Conservation (phyloP, 92 coral and sea anemone genomes). For the Porites rus region DNA sequence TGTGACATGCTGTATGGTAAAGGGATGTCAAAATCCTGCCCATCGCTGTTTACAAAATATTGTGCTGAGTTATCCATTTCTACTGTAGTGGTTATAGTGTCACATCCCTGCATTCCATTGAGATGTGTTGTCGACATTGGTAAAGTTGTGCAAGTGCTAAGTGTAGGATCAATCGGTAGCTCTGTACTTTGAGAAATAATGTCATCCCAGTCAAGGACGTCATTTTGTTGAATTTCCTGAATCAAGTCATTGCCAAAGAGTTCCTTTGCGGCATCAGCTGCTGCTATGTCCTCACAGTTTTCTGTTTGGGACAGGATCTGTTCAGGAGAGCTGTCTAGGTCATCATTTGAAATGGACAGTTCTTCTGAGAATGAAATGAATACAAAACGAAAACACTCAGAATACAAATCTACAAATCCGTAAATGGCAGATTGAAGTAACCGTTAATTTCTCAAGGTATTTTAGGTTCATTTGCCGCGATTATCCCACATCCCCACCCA, state of each 20-base stretch:
- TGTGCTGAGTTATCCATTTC: slow-evolving; percentile 97
- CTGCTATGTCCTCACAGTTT: slow-evolving; percentile 84
- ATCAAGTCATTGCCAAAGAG: slow-evolving; percentile 96
- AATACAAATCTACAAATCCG: neutral
- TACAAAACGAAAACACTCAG: neutral
- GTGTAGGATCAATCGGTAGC: slow-evolving; percentile 84
- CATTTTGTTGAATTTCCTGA: slow-evolving; percentile 96
- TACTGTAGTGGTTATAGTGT: slow-evolving; percentile 89
- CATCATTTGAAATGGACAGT: slow-evolving; percentile 88
- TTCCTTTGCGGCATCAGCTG: slow-evolving; percentile 99
- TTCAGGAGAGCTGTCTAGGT: slow-evolving; percentile 69
- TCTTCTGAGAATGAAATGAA: slow-evolving; percentile 67
- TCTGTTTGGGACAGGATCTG: slow-evolving; percentile 61
- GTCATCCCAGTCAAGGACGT: slow-evolving; percentile 97
- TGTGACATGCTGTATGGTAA: slow-evolving; percentile 58
- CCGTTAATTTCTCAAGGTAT: too few species aligned
- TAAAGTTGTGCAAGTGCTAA: slow-evolving; percentile 71
- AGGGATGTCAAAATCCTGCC: slow-evolving; percentile 79
- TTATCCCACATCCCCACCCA: too few species aligned
- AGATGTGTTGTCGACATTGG: slow-evolving; percentile 59
- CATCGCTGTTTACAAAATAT: slow-evolving; percentile 82
- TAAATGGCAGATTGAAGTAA: too few species aligned
- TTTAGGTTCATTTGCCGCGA: too few species aligned
- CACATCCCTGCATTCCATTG: slow-evolving; percentile 66
- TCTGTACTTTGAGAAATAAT: slow-evolving; percentile 94